Conservation (phyloP, 2,797 vertebrate species). For the Vireo griseus region DNA sequence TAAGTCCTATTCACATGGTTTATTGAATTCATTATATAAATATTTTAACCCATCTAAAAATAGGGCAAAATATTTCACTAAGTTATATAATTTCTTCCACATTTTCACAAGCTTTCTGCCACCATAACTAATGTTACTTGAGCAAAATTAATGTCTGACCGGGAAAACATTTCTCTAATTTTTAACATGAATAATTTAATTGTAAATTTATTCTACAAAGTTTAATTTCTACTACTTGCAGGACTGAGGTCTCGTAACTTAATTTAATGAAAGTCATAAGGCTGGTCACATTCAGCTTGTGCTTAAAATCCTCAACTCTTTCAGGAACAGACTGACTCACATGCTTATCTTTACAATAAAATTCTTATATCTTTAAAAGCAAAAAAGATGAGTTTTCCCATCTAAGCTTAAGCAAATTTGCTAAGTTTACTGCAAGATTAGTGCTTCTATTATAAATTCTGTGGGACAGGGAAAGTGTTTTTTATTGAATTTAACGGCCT, state of each 20-base stretch:
- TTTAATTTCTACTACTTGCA: not conserved
- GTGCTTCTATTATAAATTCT: not conserved
- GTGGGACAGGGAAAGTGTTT: not conserved
- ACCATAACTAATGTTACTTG: too few species aligned
- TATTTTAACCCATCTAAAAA: not conserved
- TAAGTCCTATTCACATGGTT: not conserved
- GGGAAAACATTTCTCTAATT: not conserved
- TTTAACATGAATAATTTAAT: not conserved
- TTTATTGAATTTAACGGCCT: not conserved
- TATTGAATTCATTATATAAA: not conserved
- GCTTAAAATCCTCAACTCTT: not conserved
- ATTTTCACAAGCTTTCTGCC: not conserved
- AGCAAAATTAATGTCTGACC: not conserved
- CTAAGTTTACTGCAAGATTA: not conserved
- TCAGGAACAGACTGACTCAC: not conserved
- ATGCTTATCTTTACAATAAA: not conserved
- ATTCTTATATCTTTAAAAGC: not conserved
- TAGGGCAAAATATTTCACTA: not conserved
- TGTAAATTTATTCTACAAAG: not conserved
- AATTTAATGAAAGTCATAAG: not conserved
- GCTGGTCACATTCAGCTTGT: not conserved
- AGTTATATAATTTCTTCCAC: not conserved
- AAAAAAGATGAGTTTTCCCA: not conserved
- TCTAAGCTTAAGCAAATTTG: not conserved
- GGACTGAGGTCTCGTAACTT: not conserved